Conservation (phyloP, 2,113 vertebrate species). For the Lampris megalopsis region DNA sequence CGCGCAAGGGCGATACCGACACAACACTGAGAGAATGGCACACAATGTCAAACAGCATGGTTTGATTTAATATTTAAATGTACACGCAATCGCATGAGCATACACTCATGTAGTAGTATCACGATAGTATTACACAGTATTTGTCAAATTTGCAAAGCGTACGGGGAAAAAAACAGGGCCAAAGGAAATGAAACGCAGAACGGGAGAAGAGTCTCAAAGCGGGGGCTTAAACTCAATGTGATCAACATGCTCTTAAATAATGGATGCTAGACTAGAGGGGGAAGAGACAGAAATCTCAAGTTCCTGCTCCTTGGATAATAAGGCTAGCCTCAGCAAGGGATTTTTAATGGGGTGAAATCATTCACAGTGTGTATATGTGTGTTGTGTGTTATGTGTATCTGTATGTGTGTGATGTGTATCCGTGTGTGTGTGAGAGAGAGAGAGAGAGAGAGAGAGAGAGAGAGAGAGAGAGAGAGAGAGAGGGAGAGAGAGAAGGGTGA, state of each 20-base stretch:
- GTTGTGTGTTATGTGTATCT: conserved; percentile 52
- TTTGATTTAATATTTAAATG: background rate
- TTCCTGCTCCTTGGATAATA: conserved; percentile 75
- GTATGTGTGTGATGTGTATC: conserved; percentile 61
- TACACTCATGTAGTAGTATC: conserved; percentile 14
- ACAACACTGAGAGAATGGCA: background rate
- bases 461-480: background rate
- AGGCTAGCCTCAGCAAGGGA: conserved; percentile 62
- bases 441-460: background rate
- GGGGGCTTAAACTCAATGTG: conserved; percentile 64
- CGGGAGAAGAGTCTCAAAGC: conserved; percentile 61
- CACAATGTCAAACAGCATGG: background rate
- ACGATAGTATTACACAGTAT: background rate
- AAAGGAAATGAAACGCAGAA: conserved; percentile 49
- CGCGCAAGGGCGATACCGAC: background rate
- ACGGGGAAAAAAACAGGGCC: conserved; percentile 43
- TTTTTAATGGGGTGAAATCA: conserved; percentile 64
- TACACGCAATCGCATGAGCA: conserved; percentile 16
- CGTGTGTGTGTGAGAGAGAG: conserved; percentile 4
- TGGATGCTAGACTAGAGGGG: conserved; percentile 75
- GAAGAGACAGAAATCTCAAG: conserved; percentile 68
- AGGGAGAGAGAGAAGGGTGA: background rate
- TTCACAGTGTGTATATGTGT: conserved; percentile 53
- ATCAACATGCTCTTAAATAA: conserved; percentile 81
- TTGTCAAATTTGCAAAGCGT: conserved; percentile 51